Percentiles rank a stretch among this genome's conserved stretches.
Evolutionary conservation across 2,113 vertebrate species (phyloP).

Genomic region (Emydura subglobosa): DNA sequence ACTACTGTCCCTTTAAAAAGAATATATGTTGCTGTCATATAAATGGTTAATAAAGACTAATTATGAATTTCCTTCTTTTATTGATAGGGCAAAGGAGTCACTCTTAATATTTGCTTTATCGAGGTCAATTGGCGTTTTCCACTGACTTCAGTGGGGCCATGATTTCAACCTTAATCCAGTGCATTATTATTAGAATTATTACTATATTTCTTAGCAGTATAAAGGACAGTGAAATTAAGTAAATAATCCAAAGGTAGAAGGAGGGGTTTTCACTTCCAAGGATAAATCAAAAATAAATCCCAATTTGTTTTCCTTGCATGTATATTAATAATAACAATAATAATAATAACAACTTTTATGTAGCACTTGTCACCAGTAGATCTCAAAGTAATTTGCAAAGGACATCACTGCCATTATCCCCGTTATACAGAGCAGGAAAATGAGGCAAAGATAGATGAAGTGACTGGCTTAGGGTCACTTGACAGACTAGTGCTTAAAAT

Average conservation of each 20-base stretch:
- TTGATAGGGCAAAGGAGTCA: not conserved
- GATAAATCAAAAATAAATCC: not conserved
- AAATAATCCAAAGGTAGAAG: not conserved
- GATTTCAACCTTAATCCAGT: not conserved
- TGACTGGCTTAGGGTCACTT: too few relatives aligned
- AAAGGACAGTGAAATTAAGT: not conserved
- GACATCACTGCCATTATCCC: too few relatives aligned
- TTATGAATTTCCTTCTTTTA: not conserved
- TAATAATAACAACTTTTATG: not conserved
- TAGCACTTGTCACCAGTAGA: too few relatives aligned
- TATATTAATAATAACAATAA: not conserved
- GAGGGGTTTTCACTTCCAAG: not conserved
- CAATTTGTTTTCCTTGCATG: not conserved
- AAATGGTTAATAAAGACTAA: not conserved
- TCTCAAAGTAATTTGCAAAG: too few relatives aligned
- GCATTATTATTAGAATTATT: not conserved
- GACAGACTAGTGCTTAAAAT: too few relatives aligned
- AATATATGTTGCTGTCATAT: not conserved
- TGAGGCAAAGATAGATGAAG: too few relatives aligned
- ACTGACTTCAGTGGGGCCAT: not conserved
- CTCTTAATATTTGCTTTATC: not conserved
- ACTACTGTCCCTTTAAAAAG: accelerated
- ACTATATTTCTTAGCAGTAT: not conserved
- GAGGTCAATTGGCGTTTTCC: not conserved
- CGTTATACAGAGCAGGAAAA: too few relatives aligned